Evolutionary conservation across 2,113 vertebrate genomes (phyloP).

Genomic region (Hydropotes inermis): DNA sequence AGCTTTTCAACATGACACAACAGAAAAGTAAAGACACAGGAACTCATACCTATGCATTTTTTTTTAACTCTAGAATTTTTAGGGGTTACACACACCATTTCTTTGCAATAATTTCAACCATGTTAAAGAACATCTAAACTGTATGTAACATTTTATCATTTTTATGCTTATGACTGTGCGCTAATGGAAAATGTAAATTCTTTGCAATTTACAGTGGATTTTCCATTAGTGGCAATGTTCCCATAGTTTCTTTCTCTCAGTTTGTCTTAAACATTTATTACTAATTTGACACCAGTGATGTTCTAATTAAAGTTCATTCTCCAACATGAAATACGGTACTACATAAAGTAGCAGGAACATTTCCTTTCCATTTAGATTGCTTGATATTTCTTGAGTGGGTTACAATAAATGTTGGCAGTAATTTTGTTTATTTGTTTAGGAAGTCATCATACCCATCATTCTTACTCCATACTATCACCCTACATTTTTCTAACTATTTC

Average conservation of each 20-base stretch:
- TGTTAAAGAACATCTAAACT: conserved; percentile 34
- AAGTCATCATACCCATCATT: conserved; percentile 1
- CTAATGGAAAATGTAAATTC: conserved; percentile 78
- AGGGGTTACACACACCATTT: background rate
- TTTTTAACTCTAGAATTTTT: background rate
- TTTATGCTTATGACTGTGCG: conserved; percentile 61
- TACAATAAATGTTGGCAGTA: conserved; percentile 56
- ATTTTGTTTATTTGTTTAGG: conserved; percentile 67
- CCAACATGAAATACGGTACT: conserved; percentile 60
- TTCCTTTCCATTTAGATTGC: conserved; percentile 48
- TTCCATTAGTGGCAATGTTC: conserved; percentile 57
- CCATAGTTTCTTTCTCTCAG: conserved; percentile 62
- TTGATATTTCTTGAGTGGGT: conserved; percentile 68
- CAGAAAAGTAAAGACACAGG: background rate
- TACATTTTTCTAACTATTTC: conserved; percentile 51
- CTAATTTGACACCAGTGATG: conserved; percentile 74
- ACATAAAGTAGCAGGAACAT: conserved; percentile 6
- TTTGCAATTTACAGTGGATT: conserved; percentile 71
- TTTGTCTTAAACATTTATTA: conserved; percentile 80
- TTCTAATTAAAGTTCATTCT: conserved; percentile 79
- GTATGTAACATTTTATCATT: conserved; percentile 64
- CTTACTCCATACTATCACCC: background rate
- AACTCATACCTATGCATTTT: background rate
- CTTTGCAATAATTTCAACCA: background rate
- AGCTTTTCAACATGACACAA: background rate